Evolutionary conservation across 2,888 invertebrate genomes (phyloP), one percentile per base, ranked within the genome.

Genomic region (Drosophila meridionalis): DNA sequence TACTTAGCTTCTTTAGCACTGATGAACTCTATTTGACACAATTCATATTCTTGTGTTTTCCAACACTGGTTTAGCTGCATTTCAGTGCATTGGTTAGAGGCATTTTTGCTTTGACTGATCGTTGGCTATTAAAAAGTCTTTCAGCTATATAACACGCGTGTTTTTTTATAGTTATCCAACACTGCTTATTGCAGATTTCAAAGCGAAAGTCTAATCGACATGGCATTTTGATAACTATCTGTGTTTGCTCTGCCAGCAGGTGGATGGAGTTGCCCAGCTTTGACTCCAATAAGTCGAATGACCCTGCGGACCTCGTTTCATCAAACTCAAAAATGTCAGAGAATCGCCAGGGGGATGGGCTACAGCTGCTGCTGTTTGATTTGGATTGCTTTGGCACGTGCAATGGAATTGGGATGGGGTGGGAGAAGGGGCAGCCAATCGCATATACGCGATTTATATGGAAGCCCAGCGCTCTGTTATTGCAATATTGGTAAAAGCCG

Each of bases 341-440:
- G 55, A 63, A 30, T 57, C 32, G 58, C 55, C 59, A 14, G 12
- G 53, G 14, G 53, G 34, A 32, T 30, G 43, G 26, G 42, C 50
- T 43, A 12, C 12, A 38, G 50, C 68, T 38, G 53, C 68, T 38
- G 53, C 28, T 42, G 47, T 40, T 75, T 75, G 59, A 59, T 36
- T 83, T 72, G 79, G 69, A 76, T 83, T 81, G 85, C 68, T 63
- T 78, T 87, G 69, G 86, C 86, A 88, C 86, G 78, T 83, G 80
- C 83, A 65, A 45, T 32, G 55, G 5, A 20, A 0, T 1, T 3
- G 9, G 9, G 20, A 5, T 12, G 8, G 4, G 6, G 14, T 0
- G 3, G 30, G 20, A 1, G 9, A 20, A 20, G 11, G 9, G 9
- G 20, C 40, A 20, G 43, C 42, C 62, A 50, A 61, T 63, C 72